Percentiles rank a stretch among this genome's conserved stretches.
Evolutionary conservation across 1,140 invertebrate species (phyloP).

Genomic region (Plectrocnemia conspersa): DNA sequence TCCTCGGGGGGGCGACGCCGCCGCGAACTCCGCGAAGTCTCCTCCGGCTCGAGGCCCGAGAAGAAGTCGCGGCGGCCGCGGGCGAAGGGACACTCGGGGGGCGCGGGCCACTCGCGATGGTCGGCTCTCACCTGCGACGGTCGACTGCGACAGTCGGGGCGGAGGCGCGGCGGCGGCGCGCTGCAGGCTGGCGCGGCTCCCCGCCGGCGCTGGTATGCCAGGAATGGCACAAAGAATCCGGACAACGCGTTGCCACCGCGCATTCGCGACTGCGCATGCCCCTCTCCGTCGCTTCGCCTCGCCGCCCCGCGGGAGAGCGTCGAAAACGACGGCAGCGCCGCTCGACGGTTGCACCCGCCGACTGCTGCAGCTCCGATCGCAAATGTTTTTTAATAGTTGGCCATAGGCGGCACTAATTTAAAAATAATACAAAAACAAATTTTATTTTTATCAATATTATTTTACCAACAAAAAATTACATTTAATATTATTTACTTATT

Average conservation of each 20-base stretch:
- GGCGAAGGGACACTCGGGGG: not conserved
- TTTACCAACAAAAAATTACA: too few species aligned
- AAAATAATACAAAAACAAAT: too few species aligned
- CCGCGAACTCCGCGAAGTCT: not conserved
- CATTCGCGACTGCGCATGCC: conserved; percentile 69
- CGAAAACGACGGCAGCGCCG: not conserved
- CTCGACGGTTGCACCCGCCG: too few species aligned
- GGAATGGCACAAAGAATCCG: conserved; percentile 92
- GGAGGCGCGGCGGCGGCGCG: not conserved
- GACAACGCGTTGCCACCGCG: conserved; percentile 82
- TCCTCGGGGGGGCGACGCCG: not conserved
- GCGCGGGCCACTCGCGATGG: conserved; percentile 1
- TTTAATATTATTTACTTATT: too few species aligned
- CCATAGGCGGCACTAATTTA: not conserved
- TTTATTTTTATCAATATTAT: too few species aligned
- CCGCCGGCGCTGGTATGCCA: conserved; percentile 67
- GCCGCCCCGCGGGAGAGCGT: conserved; percentile 36
- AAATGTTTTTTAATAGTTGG: too few species aligned
- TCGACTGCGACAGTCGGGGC: not conserved
- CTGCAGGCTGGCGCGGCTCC: conserved; percentile 12
- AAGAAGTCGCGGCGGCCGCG: not conserved
- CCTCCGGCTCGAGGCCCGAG: not conserved
- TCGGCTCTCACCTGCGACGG: too few species aligned
- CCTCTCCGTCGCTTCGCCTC: conserved; percentile 41
- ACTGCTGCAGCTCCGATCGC: not conserved